Evolutionary conservation across 2,113 vertebrate genomes (phyloP).

Genomic region (Paralichthys olivaceus): DNA sequence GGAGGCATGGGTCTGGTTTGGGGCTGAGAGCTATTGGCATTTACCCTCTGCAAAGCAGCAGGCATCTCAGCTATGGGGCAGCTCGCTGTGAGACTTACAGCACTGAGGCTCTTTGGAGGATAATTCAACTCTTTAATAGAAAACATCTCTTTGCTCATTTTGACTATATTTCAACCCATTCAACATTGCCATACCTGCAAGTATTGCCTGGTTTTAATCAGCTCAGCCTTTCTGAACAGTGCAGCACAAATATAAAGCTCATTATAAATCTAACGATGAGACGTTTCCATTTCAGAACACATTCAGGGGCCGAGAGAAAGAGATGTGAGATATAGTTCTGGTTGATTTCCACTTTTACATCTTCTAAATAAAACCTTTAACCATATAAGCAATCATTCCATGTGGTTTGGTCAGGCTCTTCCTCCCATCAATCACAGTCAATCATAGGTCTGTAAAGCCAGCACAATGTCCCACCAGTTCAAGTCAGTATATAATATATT

Average conservation of each 20-base stretch:
- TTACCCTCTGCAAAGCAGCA: constrained; percentile 35
- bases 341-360: constrained; percentile 26
- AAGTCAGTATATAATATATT: background rate
- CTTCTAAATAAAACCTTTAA: constrained; percentile 48
- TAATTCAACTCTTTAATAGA: background rate
- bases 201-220: background rate
- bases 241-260: background rate
- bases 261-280: background rate
- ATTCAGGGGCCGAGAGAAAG: background rate
- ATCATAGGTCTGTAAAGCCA: background rate
- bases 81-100: constrained; percentile 7
- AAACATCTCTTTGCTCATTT: background rate
- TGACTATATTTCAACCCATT: background rate
- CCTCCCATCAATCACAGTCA: constrained; percentile 14
- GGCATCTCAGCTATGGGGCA: constrained; percentile 41
- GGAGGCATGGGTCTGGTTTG: constrained; percentile 47
- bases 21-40: constrained; percentile 39
- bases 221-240: background rate
- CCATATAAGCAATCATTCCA: constrained; percentile 1
- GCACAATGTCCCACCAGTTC: background rate
- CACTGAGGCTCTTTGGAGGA: constrained; percentile 1
- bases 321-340: background rate
- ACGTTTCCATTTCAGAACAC: background rate
- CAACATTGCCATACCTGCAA: background rate
- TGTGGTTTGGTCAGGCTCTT: constrained; percentile 30